These are phyloP conservation scores for Drosophila tsacasi DNA, from an alignment of 1,140 invertebrate genomes.

Conservation along the genomic window DNA sequence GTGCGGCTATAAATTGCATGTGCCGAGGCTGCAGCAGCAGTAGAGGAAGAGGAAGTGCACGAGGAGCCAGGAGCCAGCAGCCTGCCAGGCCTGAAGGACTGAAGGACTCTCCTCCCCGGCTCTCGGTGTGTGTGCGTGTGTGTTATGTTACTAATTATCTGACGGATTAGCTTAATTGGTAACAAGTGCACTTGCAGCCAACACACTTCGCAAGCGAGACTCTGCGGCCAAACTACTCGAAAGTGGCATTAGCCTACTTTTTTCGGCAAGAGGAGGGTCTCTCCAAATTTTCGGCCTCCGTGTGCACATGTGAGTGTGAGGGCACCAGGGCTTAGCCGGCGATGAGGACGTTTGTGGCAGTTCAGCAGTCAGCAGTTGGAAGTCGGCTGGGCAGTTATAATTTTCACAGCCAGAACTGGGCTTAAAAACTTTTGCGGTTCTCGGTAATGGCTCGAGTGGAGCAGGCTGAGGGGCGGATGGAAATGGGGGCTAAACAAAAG, in stretches of 20 bases:
- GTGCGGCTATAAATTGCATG: conserved; percentile 81
- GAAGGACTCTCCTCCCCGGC: conserved; percentile 27
- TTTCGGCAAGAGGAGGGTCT: conserved; percentile 37
- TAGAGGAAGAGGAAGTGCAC: conserved; percentile 26
- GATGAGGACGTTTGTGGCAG: conserved; percentile 60
- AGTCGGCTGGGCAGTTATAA: conserved; percentile 61
- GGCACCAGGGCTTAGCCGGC: conserved; percentile 42
- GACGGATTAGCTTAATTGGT: conserved; percentile 83
- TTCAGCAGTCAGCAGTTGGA: conserved; percentile 27
- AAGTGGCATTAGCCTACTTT: conserved; percentile 82
- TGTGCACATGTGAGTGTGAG: conserved; percentile 28
- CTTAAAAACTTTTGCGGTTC: conserved; percentile 73
- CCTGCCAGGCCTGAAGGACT: conserved; percentile 36
- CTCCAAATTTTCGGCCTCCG: conserved; percentile 52
- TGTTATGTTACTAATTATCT: conserved; percentile 84
- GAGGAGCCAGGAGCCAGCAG: conserved; percentile 29
- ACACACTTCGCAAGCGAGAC: conserved; percentile 76
- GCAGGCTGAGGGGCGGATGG: neutral
- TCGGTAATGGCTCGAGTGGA: conserved; percentile 27
- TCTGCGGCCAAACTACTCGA: conserved; percentile 78
- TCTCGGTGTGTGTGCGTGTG: conserved; percentile 44
- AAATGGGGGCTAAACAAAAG: conserved; percentile 45
- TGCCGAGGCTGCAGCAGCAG: conserved; percentile 64
- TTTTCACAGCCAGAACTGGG: conserved; percentile 73
- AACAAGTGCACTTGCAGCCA: conserved; percentile 81